Percentiles rank a stretch among this genome's conserved stretches.
Evolutionary conservation across 2,797 vertebrate genomes (phyloP).

Genomic region (Acanthiza pusilla): DNA sequence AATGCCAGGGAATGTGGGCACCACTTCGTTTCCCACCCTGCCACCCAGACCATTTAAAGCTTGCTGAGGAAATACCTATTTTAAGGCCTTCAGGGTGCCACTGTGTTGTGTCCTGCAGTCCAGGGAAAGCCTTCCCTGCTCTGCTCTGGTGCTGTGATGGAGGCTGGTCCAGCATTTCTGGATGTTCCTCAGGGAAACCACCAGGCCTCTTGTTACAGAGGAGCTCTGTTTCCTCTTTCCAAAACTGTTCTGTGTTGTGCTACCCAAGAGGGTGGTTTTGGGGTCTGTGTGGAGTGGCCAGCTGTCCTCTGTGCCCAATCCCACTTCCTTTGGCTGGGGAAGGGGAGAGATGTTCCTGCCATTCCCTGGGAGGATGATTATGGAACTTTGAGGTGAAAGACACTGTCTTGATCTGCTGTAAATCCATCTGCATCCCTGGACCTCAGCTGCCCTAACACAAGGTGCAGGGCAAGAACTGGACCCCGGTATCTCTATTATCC

Average conservation of each 20-base stretch:
- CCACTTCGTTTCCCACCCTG: neutral
- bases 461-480: neutral
- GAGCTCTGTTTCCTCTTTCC: neutral
- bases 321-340: neutral
- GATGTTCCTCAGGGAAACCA: neutral
- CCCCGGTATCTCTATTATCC: neutral
- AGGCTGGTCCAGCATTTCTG: neutral
- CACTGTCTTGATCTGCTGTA: neutral
- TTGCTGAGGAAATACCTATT: neutral
- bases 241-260: neutral
- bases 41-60: neutral
- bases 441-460: neutral
- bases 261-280: neutral
- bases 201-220: neutral
- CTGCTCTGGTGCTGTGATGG: neutral
- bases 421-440: neutral
- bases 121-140: neutral
- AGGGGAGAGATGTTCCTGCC: neutral
- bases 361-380: neutral
- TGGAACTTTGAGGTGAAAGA: rapidly evolving
- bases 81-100: neutral
- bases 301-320: neutral
- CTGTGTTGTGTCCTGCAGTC: rapidly evolving
- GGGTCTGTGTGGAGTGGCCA: neutral
- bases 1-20: neutral